Evolutionary conservation across 2,113 vertebrate species (phyloP).

Genomic region (Alaudala cheleensis): DNA sequence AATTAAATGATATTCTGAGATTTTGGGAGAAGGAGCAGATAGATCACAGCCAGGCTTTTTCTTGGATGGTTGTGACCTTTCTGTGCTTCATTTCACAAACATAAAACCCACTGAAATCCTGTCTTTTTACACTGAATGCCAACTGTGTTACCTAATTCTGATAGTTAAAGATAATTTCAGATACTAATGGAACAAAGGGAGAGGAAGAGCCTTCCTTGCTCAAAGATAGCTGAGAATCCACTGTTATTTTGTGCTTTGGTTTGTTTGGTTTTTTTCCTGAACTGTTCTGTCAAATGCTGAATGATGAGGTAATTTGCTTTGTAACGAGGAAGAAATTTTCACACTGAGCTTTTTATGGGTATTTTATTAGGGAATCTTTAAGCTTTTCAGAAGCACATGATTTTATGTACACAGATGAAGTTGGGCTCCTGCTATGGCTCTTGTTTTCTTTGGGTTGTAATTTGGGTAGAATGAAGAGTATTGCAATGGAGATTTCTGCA

Average conservation of each 20-base stretch:
- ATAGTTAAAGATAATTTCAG: background rate
- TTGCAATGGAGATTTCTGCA: background rate
- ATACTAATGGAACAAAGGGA: background rate
- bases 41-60: background rate
- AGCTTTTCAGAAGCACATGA: background rate
- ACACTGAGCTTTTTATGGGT: background rate
- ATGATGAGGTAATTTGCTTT: background rate
- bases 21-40: background rate
- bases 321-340: background rate
- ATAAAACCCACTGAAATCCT: background rate
- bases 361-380: background rate
- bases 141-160: background rate
- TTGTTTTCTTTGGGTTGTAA: background rate
- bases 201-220: background rate
- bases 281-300: background rate
- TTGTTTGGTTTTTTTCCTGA: background rate
- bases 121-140: rapidly evolving
- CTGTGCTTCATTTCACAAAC: background rate
- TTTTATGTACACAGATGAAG: background rate
- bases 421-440: background rate
- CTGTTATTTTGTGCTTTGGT: background rate
- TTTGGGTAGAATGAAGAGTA: background rate
- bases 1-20: background rate
- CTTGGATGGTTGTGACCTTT: background rate
- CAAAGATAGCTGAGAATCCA: background rate